Evolutionary conservation across 2,113 vertebrate species (phyloP), one percentile per base, ranked within the genome.

Genomic region (Rafetus swinhoei): DNA sequence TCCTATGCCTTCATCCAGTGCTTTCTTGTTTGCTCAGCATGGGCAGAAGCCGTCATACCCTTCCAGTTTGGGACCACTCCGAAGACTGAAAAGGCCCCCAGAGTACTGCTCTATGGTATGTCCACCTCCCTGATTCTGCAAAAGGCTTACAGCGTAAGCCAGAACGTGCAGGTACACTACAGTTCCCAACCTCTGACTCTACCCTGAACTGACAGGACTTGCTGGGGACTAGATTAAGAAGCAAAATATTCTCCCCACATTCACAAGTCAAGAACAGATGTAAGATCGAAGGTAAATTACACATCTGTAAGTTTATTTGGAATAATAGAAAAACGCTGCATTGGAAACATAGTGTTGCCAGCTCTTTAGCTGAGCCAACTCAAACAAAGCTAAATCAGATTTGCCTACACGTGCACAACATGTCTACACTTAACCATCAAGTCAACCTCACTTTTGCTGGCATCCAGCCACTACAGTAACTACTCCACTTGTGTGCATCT

Each of bases 21-120:
- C 53, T 62, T 11, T 89, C 62, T 72, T 50, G 91, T 93, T 93
- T 93, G 88, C 91, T 84, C 84, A 87, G 72, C 18, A 45, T 9
- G 45, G 90, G 60, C 50, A 95, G 80, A 85, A 86, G 85, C 76
- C 39, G 82, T 15, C 54, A 74, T 18, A 87, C 88, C 57, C 45
- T 91, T 76, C 55, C 77, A 83, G 2, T 69, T 82, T 29, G 39
- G 53, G 81, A 45, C 69, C 35, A 55, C 59, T 65, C 54, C 55
- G 69, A 69, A 83, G 85, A 55, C 45, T 93, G 72, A 94, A 50
- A 82, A 62, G 56, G 82, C 54, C 72, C 83, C 89, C 79, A 79
- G 82, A 92, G 93, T 54, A 35, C 27, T 45, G 2, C 57, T 60
- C 65, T 53, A 54, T 0, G 0, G 16, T 92, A 27, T 85, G 89